A percentile compares a stretch with the other conserved stretches of the same genome.
Evolutionary conservation across 2,797 vertebrate genomes (phyloP).

Genomic region (Pygocentrus nattereri): DNA sequence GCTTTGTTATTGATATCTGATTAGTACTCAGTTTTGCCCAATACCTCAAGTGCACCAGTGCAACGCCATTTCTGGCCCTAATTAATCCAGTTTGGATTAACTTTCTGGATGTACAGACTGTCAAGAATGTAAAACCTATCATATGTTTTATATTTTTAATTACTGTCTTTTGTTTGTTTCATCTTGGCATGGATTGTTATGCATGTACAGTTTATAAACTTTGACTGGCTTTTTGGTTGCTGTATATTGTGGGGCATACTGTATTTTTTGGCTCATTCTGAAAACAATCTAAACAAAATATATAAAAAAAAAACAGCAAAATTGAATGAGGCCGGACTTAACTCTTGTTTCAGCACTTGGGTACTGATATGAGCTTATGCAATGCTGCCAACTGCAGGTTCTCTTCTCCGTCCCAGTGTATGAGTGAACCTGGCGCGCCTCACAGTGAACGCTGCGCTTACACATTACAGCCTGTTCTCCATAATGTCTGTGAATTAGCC

Average conservation of each 20-base stretch:
- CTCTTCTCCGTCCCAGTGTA: constrained; percentile 9
- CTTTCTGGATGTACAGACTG: neutral
- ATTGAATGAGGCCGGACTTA: neutral
- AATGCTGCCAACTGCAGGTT: neutral
- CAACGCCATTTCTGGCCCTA: too few relatives aligned
- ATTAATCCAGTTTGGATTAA: neutral
- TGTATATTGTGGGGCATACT: too few relatives aligned
- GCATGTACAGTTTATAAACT: too few relatives aligned
- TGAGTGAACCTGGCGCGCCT: constrained; percentile 25
- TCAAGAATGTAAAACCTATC: too few relatives aligned
- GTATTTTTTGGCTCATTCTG: too few relatives aligned
- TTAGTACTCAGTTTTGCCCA: too few relatives aligned
- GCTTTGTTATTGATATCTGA: neutral
- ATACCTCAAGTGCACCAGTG: too few relatives aligned
- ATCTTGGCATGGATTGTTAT: too few relatives aligned
- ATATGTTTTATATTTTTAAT: too few relatives aligned
- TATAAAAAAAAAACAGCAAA: neutral
- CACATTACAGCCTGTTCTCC: constrained; percentile 47
- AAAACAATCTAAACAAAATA: too few relatives aligned
- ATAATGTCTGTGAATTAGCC: constrained; percentile 59
- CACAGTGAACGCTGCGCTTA: constrained; percentile 7
- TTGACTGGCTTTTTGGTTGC: too few relatives aligned
- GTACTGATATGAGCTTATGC: neutral
- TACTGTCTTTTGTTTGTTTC: too few relatives aligned
- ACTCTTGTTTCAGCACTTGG: constrained; percentile 10